phyloP scores from a whole-genome alignment of 2,113 vertebrate genomes.

The Perca fluviatilis region DNA sequence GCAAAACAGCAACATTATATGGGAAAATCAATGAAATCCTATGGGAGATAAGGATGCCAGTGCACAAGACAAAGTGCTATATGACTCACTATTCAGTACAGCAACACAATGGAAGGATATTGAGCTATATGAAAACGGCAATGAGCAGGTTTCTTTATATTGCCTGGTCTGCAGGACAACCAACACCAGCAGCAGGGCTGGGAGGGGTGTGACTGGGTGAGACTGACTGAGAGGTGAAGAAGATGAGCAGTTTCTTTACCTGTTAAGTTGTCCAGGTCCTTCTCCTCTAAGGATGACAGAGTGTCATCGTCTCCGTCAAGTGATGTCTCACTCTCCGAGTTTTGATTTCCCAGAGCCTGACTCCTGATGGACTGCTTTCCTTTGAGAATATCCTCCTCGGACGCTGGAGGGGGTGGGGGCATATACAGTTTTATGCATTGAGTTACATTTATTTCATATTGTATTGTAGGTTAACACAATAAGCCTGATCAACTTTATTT shows the following conservation, averaged over 20 bases:
- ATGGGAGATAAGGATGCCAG: not conserved
- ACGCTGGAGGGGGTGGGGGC: conserved; percentile 83
- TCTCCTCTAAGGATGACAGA: conserved; percentile 95
- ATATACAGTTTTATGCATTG: not conserved
- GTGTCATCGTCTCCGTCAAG: conserved; percentile 95
- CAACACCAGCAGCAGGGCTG: not conserved
- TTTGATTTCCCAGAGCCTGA: conserved; percentile 93
- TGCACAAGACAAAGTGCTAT: not conserved
- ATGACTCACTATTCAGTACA: not conserved
- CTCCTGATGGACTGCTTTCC: conserved; percentile 95
- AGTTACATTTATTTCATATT: not conserved
- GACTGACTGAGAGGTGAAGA: conserved; percentile 1
- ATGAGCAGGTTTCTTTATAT: conserved; percentile 3
- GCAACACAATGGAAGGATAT: not conserved
- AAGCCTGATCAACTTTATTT: not conserved
- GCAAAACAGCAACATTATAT: conserved; percentile 2
- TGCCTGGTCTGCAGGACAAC: not conserved
- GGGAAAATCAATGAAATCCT: not conserved
- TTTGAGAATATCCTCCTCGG: conserved; percentile 94
- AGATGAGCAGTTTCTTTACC: conserved; percentile 84
- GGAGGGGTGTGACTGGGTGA: not conserved
- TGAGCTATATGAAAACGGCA: not conserved
- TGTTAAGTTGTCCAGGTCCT: conserved; percentile 95
- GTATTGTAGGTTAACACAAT: not conserved
- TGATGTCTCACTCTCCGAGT: conserved; percentile 91